Evolutionary conservation across 2,888 invertebrate species (phyloP), one percentile per base, ranked within the genome.

Genomic region (Phengaris arion): DNA sequence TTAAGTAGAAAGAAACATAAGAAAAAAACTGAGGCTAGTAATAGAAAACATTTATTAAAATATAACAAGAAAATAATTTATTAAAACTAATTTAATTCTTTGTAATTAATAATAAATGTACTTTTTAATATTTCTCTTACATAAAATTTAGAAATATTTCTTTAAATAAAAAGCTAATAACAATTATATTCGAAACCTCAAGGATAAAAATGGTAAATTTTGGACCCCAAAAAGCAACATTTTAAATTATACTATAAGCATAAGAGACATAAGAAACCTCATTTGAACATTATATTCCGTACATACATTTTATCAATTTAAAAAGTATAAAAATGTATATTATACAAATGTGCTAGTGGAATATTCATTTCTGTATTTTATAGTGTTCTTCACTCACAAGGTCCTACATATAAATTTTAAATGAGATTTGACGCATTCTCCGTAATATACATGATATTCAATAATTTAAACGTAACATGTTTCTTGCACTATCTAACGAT

Each of bases 21-120:
- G 48, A 68, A 46, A 46, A 9, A 68, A n/a, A 48, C 48, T 15
- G 22, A 15, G 69, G 6, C 10, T 69, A n/a, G 6, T 48, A 48
- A 69, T 69, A 48, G 7, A 69, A 48, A 69, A 48, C 46, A 69
- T 48, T 48, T 48, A 48, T n/a, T 69, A 46, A 48, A 69, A 69
- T 69, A 69, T 48, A 48, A 69, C 68, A 68, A 45, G 8, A 68
- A 69, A 48, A 69, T 69, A 69, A 46, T 69, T 48, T 48, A 0
- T 69, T 73, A 45, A 64, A 35, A 64, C 35, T 35, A 45, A 64
- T 35, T 64, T 35, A 64, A 64, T 35, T 64, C 35, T 35, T 64
- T 45, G 35, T 64, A 64, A 64, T 35, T 22, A 10, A 35, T 35
- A 64, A 12, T 22, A 22, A 59, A 57, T 35, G 8, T 59, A 59